Base-by-base conservation (phyloP, 2,113 vertebrate species). In the Asarcornis scutulata region DNA sequence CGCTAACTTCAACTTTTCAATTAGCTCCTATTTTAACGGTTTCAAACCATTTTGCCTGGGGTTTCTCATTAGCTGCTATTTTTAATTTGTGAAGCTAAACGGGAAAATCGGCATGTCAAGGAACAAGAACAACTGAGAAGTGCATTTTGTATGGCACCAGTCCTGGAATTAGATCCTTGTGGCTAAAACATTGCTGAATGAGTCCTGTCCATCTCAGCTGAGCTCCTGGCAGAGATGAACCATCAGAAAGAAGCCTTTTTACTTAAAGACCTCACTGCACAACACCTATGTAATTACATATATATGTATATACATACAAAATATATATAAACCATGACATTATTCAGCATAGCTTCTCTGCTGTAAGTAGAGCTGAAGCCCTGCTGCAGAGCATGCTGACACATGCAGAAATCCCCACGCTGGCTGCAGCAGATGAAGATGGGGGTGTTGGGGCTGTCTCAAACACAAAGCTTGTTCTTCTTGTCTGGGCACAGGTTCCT, bases 321-420 rank as follows among this genome's bases (percentile, higher is more conserved):
- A 59, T 1, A 6, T 15, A 6, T 6, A 9, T 2, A 16, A 66
- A 17, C 11, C 16, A 8, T 17, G 84, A 5, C 1, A n/a, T 36
- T 14, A 17, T 34, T 6, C 63, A 32, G 83, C 22, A 32, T 5
- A 27, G 48, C 48, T n/a, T 20, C 34, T 2, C 40, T n/a, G 26
- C 7, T 17, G 23, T 3, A 9, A 40, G 76, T 0, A 31, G 46
- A 67, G 29, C 53, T 13, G 55, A 31, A 68, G 42, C 52, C 50
- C 21, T 5, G 20, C 9, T 2, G 7, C 36, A 36, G 52, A 85
- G 59, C 22, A 7, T 6, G 52, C 23, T 53, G 56, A 77, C 52
- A 32, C 31, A 13, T 53, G 63, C 38, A 44, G 67, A 52, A 71
- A 46, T n/a, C 63, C 46, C 82, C 17, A 16, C 2, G 22, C 17